Percentiles rank a stretch among this genome's conserved stretches.
These are phyloP conservation scores for Pseudobourletiella spinata DNA, from an alignment of 1,140 invertebrate species.

Conservation along the genomic window DNA sequence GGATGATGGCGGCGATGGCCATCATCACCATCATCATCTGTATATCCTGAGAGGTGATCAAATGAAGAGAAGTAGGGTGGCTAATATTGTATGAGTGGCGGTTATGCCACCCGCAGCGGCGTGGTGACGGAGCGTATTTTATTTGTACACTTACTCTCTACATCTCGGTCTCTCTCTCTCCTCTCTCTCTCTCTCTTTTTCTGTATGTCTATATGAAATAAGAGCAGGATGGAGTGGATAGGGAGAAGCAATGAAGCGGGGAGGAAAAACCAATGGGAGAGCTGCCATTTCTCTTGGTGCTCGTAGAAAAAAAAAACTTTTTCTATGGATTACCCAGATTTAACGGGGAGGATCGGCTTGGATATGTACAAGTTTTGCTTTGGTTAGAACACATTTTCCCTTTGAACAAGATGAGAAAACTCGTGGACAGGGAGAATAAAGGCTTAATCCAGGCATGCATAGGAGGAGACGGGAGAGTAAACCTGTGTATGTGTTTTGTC, in stretches of 20 bases:
- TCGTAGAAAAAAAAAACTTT: too few relatives aligned
- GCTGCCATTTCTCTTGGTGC: neutral
- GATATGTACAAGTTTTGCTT: neutral
- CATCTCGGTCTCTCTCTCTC: neutral
- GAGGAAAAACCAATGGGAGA: neutral
- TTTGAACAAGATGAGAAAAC: conserved; percentile 5
- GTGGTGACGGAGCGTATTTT: conserved; percentile 31
- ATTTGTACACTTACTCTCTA: conserved; percentile 1
- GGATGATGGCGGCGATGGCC: too few relatives aligned
- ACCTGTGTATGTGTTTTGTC: conserved; percentile 4
- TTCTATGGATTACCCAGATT: too few relatives aligned
- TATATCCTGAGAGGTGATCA: neutral
- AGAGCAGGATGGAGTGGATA: neutral
- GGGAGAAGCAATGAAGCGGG: neutral
- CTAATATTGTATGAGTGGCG: conserved; percentile 5
- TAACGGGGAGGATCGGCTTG: neutral
- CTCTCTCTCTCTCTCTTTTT: neutral
- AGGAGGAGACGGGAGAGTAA: conserved; percentile 5
- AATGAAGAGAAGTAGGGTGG: conserved; percentile 11
- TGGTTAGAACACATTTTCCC: neutral
- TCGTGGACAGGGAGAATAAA: neutral
- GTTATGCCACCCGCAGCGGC: conserved; percentile 27
- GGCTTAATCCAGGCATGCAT: conserved; percentile 9
- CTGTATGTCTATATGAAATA: neutral
- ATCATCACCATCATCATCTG: too few relatives aligned